These are phyloP conservation scores for Steinernema khuongi DNA, from an alignment of 1,140 invertebrate species.

Conservation along the genomic window DNA sequence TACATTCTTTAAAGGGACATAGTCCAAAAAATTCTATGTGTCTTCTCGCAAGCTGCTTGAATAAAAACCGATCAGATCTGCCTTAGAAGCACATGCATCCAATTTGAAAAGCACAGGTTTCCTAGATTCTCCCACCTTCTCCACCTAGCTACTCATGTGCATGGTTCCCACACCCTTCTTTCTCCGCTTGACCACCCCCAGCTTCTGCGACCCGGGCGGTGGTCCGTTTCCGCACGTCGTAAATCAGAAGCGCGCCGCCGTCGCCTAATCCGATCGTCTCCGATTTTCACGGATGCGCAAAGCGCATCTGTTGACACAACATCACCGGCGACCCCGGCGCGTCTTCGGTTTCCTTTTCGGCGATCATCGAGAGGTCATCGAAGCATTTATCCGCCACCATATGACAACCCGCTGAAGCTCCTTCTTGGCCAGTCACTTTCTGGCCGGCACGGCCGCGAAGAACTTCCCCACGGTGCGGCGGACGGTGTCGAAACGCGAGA, in stretches of 20 bases:
- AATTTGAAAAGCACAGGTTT: too few relatives aligned
- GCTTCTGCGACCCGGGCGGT: too few relatives aligned
- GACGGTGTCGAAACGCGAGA: background rate
- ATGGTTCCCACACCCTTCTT: too few relatives aligned
- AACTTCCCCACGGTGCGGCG: constrained; percentile 9
- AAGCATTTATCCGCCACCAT: background rate
- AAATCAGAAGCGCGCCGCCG: background rate
- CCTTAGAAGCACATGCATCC: too few relatives aligned
- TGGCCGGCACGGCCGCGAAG: background rate
- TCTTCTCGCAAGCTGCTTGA: too few relatives aligned
- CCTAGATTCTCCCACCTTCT: too few relatives aligned
- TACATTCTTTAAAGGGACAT: too few relatives aligned
- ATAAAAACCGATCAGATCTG: too few relatives aligned
- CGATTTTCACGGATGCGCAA: constrained; percentile 16
- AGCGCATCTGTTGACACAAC: constrained; percentile 14
- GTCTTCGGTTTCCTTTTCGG: constrained; percentile 11
- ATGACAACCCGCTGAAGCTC: background rate
- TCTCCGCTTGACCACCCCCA: too few relatives aligned
- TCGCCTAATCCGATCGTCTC: background rate
- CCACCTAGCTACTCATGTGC: too few relatives aligned
- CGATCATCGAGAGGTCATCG: background rate
- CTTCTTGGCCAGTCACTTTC: background rate
- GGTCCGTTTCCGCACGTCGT: background rate
- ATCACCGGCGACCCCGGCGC: background rate
- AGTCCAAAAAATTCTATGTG: too few relatives aligned